phyloP scores from a whole-genome alignment of 2,797 vertebrate genomes.

The Notoglanidium macrostoma region DNA sequence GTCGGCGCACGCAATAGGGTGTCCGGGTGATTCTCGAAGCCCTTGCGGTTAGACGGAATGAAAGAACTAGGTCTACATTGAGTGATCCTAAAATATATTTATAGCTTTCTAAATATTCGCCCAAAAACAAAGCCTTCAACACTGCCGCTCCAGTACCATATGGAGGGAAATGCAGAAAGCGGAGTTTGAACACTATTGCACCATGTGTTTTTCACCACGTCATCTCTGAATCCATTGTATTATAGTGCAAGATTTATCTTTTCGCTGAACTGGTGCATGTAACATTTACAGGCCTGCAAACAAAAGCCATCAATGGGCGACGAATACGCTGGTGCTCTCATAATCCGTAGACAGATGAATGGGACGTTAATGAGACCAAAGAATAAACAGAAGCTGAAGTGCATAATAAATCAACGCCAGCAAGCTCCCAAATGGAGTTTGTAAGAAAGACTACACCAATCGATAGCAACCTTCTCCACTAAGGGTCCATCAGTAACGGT shows the following conservation, averaged over 20 bases:
- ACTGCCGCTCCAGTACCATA: not conserved
- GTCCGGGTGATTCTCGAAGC: not conserved
- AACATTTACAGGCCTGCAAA: not conserved
- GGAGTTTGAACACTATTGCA: not conserved
- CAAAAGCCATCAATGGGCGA: not conserved
- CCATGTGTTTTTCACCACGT: not conserved
- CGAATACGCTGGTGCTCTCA: not conserved
- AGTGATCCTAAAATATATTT: not conserved
- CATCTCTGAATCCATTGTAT: not conserved
- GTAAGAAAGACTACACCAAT: not conserved
- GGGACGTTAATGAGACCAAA: not conserved
- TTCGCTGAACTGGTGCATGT: not conserved
- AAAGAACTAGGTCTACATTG: not conserved
- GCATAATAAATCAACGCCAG: not conserved
- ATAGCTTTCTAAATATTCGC: not conserved
- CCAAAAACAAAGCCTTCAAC: not conserved
- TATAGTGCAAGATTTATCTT: not conserved
- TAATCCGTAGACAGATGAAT: conserved; percentile 10
- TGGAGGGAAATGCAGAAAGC: not conserved
- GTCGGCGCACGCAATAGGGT: not conserved
- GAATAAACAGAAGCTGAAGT: not conserved
- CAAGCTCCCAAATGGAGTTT: not conserved
- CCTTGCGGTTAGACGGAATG: not conserved
- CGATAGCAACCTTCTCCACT: not conserved
- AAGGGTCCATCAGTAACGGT: not conserved